Conservation (phyloP, 2,113 vertebrate species). For the Neodon shergylaensis region DNA sequence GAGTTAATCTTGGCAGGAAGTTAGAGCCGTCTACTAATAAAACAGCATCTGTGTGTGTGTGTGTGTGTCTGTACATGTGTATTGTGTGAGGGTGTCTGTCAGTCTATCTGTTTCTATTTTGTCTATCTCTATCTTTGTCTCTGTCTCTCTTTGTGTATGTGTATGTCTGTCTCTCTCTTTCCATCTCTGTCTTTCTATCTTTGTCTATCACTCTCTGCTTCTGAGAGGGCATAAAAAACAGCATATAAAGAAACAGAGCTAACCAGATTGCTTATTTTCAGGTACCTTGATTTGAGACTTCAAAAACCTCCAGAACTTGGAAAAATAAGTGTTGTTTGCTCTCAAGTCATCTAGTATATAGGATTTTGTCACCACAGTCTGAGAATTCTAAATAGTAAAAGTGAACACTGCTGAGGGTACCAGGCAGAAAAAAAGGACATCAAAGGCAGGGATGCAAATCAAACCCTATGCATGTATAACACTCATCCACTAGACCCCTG, state of each 20-base stretch:
- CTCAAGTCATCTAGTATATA: not conserved
- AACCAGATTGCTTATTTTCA: not conserved
- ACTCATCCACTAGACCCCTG: not conserved
- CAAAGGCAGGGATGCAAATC: not conserved
- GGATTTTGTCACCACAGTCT: no score
- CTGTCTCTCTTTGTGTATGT: not conserved
- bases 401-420: not conserved
- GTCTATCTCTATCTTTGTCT: not conserved
- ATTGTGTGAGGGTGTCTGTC: no score
- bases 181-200: not conserved
- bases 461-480: rapidly evolving
- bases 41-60: not conserved
- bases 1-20: no score
- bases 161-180: not conserved
- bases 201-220: no score
- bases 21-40: not conserved
- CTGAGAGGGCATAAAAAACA: not conserved
- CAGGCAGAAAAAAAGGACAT: not conserved
- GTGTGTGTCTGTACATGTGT: no score
- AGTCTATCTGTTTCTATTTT: not conserved
- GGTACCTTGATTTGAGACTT: not conserved
- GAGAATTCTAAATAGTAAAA: not conserved
- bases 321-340: not conserved
- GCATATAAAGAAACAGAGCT: not conserved
- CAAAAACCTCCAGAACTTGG: not conserved